A percentile compares a stretch with the other conserved stretches of the same genome.
Conservation (phyloP, 2,888 invertebrate genomes). For the Hirtodrosophila alboralis region DNA sequence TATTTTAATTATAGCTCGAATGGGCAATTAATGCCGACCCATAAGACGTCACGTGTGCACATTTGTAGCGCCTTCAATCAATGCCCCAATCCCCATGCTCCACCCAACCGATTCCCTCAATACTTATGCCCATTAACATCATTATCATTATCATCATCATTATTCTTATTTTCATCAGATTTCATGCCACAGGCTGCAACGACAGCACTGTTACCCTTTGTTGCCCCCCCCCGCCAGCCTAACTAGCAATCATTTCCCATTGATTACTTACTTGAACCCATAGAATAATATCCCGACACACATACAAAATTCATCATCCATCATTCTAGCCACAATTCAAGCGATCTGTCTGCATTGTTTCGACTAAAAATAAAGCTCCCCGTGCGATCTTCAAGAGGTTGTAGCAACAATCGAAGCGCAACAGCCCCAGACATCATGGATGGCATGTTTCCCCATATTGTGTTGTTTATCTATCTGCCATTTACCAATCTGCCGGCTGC, state of each 20-base stretch:
- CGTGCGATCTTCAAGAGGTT: constrained; percentile 43
- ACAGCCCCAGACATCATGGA: constrained; percentile 21
- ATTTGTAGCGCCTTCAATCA: constrained; percentile 46
- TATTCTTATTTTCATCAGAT: constrained; percentile 8
- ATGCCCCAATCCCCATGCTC: constrained; percentile 9
- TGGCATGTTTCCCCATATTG: constrained; percentile 27
- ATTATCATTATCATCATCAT: constrained; percentile 8
- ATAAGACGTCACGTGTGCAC: constrained; percentile 67
- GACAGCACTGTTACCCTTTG: constrained; percentile 5
- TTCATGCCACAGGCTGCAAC: constrained; percentile 25
- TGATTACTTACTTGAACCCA: constrained; percentile 1
- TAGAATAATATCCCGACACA: background rate
- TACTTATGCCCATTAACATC: constrained; percentile 5
- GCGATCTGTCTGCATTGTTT: constrained; percentile 77
- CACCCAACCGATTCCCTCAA: constrained; percentile 6
- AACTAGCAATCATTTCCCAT: background rate
- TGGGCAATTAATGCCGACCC: constrained; percentile 66
- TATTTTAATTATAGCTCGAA: constrained; percentile 65
- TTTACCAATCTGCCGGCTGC: constrained; percentile 23
- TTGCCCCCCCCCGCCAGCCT: background rate
- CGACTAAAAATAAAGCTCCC: constrained; percentile 63
- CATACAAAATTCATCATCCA: constrained; percentile 43
- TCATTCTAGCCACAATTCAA: constrained; percentile 64
- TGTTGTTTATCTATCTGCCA: constrained; percentile 39
- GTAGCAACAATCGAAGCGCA: constrained; percentile 36